Percentiles rank a stretch among this genome's conserved stretches.
phyloP scores from a whole-genome alignment of 2,113 vertebrate species.

The Turdus rufiventris region DNA sequence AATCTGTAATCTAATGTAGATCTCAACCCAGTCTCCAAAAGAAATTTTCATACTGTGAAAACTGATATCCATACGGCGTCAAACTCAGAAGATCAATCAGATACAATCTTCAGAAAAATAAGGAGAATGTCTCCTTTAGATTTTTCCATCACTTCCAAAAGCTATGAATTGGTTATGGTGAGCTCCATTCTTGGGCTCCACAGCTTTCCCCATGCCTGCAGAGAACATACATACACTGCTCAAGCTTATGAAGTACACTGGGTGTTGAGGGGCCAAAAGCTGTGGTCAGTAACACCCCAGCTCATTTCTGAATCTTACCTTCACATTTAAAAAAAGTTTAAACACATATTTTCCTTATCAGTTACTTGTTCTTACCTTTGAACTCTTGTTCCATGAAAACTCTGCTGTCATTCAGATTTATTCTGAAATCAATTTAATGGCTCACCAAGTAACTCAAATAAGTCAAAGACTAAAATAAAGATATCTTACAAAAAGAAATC shows the following conservation, averaged over 20 bases:
- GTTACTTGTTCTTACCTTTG: background rate
- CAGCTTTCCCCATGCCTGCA: background rate
- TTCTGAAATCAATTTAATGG: background rate
- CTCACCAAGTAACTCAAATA: background rate
- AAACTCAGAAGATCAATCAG: background rate
- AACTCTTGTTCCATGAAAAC: background rate
- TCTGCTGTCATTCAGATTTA: background rate
- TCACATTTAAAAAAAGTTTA: background rate
- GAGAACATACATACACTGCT: fast-evolving
- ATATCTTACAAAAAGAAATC: background rate
- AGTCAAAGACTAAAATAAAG: background rate
- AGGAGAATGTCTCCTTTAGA: background rate
- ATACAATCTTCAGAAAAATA: background rate
- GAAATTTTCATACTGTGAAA: background rate
- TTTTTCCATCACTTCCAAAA: background rate
- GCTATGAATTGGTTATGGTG: background rate
- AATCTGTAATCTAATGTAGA: background rate
- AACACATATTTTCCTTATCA: background rate
- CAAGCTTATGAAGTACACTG: background rate
- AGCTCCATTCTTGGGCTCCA: background rate
- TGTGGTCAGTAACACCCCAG: background rate
- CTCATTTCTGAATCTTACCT: background rate
- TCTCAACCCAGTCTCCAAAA: background rate
- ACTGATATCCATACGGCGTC: background rate
- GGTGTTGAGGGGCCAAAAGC: background rate